Base-by-base conservation (phyloP, 2,888 invertebrate genomes). In the Scaeva pyrastri region DNA sequence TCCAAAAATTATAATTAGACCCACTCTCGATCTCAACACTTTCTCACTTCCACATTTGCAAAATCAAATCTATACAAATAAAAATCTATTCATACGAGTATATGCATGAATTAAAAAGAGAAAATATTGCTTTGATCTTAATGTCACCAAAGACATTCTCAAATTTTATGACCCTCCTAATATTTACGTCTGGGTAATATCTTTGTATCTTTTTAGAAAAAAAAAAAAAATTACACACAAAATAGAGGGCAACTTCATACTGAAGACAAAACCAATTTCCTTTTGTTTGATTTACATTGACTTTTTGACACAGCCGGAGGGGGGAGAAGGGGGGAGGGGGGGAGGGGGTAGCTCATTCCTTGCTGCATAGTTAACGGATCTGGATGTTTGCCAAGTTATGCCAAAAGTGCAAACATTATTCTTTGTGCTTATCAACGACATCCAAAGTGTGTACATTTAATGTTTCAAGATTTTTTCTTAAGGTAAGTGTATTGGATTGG, bases 321-420 rank as follows among this genome's bases (percentile, higher is more conserved):
- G 31, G 31, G 6, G 31, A 31, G n/a, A n/a, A n/a, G n/a, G n/a
- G 5, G 6, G 8, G 31, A 31, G 31, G 31, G 6, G 31, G 8
- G n/a, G n/a, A n/a, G 56, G 5, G 14, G 62, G 36, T 16, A 74
- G 50, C 74, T 79, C 58, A 71, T 79, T 84, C 66, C 41, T 56
- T 26, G 31, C 62, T 26, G 31, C 74, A 56, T 84, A 62, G 60
- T 48, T 55, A 68, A 74, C 36, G 14, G 56, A 41, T 76, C 66
- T 80, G 85, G 85, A 85, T 70, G 23, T 41, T 36, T 77, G 85
- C 85, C 85, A 85, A 83, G 56, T 68, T 68, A 70, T 77, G 76
- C 72, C 68, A 80, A 73, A 80, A 85, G 80, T 85, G 85, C 85
- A 85, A 76, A 80, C 68, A 72, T 75, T 52, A 39, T 81, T 71